phyloP scores from a whole-genome alignment of 1,140 invertebrate genomes.

The Drosophila auraria region DNA sequence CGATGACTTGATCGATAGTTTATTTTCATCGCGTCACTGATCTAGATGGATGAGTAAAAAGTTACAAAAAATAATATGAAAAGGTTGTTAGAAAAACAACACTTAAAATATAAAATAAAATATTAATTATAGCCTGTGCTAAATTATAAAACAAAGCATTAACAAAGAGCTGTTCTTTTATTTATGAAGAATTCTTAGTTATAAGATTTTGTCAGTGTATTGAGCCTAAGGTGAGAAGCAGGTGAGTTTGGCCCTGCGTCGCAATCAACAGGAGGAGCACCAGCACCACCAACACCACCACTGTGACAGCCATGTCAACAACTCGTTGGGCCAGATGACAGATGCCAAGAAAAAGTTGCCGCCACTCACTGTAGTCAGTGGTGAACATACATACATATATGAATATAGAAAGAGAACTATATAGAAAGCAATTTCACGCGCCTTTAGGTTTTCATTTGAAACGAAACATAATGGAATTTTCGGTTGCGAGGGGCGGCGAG shows the following conservation, averaged over 20 bases:
- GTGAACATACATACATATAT: background rate
- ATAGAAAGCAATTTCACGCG: slow-evolving; percentile 63
- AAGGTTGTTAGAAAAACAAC: background rate
- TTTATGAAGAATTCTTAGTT: background rate
- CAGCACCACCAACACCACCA: background rate
- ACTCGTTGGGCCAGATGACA: slow-evolving; percentile 46
- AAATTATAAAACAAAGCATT: background rate
- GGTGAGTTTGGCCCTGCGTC: slow-evolving; percentile 9
- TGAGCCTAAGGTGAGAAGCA: background rate
- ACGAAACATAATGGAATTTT: slow-evolving; percentile 59
- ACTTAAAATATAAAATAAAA: background rate
- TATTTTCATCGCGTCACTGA: background rate
- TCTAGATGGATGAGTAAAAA: background rate
- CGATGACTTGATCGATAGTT: slow-evolving; percentile 6
- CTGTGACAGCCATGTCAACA: slow-evolving; percentile 28
- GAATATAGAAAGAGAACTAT: slow-evolving; percentile 1
- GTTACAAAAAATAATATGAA: background rate
- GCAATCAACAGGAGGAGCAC: slow-evolving; percentile 24
- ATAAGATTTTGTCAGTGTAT: background rate
- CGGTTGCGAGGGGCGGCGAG: slow-evolving; percentile 35
- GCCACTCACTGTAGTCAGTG: slow-evolving; percentile 19
- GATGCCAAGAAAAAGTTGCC: slow-evolving; percentile 48
- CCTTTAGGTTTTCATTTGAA: slow-evolving; percentile 44
- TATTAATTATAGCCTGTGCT: background rate
- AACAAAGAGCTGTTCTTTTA: background rate